Base-by-base conservation (phyloP, 2,797 vertebrate species). In the Pogoniulus pusillus region DNA sequence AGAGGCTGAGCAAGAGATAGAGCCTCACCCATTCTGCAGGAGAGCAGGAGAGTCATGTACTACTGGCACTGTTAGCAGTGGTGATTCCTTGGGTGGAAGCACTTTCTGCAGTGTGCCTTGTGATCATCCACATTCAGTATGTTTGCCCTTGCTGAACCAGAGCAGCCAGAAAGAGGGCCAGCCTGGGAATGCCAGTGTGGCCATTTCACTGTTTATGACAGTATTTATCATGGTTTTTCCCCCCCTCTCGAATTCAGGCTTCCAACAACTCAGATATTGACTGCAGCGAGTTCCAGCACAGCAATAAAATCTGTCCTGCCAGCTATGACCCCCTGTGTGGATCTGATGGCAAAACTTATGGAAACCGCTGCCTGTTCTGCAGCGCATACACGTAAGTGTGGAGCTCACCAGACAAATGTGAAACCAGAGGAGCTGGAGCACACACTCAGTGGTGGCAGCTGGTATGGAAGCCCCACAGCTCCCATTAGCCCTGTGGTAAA, bases 351-450 rank as follows among this genome's bases (percentile, higher is more conserved):
- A 73, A 3, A 27, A 95, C 94, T 1, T 96, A 96, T 0, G 10
- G 16, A 19, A 97, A 95, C 85, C 49, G 59, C 37, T 95, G 94
- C 89, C 49, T 60, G 10, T 95, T 94, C 85, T 94, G 96, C 90
- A 73, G 4, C 0, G 90, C 91, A 1, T 9, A 86, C 9, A 1
- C 1, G 89, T 96, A 80, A 95, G 94, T 95, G 32, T 47, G 24
- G 43, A 6, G 49, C 63, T 85, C 82, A 9, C 20, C 8, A 0
- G 0, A 2, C 9, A 80, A 17, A 66, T 47, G 0, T 2, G 63
- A 53, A 66, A 20, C 6, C 51, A 39, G 73, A 70, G 76, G 47
- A 54, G 72, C 37, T 20, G 16, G 23, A 57, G 74, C 55, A 26
- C 54, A 6, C 17, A 4, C 0, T 0, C 49, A 73, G 19, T 0